Evolutionary conservation across 2,113 vertebrate genomes (phyloP).

Genomic region (Chrysemys picta): DNA sequence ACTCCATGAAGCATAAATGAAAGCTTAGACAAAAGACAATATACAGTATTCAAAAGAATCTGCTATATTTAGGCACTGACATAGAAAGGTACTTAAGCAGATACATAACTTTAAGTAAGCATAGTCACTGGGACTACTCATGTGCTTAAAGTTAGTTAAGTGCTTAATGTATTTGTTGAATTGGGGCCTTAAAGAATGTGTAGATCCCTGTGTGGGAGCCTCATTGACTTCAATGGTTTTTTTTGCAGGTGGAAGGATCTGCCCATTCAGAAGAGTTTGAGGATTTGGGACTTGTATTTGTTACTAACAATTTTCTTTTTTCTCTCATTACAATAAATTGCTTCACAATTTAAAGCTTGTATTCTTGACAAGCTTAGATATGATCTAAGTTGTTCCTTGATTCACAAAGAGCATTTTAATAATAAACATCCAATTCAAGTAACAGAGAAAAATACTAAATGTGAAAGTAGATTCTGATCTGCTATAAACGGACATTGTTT

Average conservation of each 20-base stretch:
- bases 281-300: neutral
- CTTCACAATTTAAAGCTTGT: neutral
- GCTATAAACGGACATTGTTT: neutral
- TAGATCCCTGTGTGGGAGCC: neutral
- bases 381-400: neutral
- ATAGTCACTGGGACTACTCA: neutral
- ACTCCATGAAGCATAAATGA: neutral
- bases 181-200: neutral
- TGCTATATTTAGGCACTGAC: accelerated
- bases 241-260: accelerated
- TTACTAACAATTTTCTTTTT: neutral
- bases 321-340: neutral
- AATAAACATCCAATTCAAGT: neutral
- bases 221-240: accelerated
- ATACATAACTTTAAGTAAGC: accelerated
- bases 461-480: neutral
- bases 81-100: accelerated
- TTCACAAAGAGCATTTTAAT: constrained; percentile 1
- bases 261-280: accelerated
- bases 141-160: neutral
- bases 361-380: neutral
- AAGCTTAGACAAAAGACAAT: accelerated
- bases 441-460: neutral
- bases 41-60: neutral
- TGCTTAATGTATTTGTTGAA: neutral